Evolutionary conservation across 2,797 vertebrate species (phyloP), one percentile per base, ranked within the genome.

Genomic region (Tapirus indicus): DNA sequence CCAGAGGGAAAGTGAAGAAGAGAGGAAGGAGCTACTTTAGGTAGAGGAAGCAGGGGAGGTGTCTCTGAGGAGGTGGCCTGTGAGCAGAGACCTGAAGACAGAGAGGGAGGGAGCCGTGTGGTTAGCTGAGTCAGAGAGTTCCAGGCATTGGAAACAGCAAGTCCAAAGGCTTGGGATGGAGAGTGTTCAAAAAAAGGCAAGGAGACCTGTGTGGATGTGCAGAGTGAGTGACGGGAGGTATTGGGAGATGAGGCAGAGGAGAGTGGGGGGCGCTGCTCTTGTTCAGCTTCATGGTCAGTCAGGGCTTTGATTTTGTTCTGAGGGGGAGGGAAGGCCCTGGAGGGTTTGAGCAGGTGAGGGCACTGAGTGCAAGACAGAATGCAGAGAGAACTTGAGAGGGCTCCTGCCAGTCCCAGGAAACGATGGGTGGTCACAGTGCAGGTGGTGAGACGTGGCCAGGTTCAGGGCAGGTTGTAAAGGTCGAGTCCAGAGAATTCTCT

Each of bases 71-170:
- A 3, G 10, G 5, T 11, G n/a, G 29, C 25, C 7, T 3, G 27
- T 25, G 56, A 60, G 27, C n/a, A 20, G 85, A 89, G 49, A 5
- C 58, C 38, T 18, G 6, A 60, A 32, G 58, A 64, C 75, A 6
- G 47, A 6, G 20, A 58, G 7, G 12, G 12, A 56, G 29, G 44
- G 14, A 69, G 25, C 23, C 2, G 0, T 2, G 35, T 5, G 5
- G 1, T 77, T 16, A 16, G 11, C 18, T 60, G 35, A 11, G 32
- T 35, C 56, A 23, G 62, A 79, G 82, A 62, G 82, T 41, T 17
- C 47, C 52, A 62, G 29, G 25, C 41, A 10, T 27, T 11, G 66
- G 38, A 74, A 52, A 60, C 23, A 38, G 64, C 44, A 58, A 84
- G 66, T 47, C 32, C 88, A 11, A 62, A 58, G 49, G 20, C 27